Percentiles rank a stretch among this genome's conserved stretches.
These are phyloP conservation scores for Zophobas morio DNA, from an alignment of 1,140 invertebrate genomes.

Conservation along the genomic window DNA sequence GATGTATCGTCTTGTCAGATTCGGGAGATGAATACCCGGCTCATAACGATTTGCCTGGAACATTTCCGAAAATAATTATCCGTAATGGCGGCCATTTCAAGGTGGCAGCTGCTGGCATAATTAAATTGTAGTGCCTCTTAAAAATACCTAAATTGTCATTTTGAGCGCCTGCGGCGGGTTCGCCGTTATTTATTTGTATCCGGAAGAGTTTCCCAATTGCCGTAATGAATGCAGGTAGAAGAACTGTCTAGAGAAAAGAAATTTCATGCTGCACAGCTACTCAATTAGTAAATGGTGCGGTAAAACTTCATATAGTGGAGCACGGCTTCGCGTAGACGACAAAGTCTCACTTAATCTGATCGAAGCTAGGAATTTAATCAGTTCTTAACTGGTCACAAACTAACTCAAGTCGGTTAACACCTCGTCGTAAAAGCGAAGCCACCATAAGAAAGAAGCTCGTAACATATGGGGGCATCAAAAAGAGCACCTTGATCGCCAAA, in stretches of 20 bases:
- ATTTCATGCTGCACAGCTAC: too few species aligned
- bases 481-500: slow-evolving; percentile 11
- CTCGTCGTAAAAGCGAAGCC: background rate
- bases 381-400: background rate
- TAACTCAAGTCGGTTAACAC: background rate
- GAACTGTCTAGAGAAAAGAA: too few species aligned
- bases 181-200: background rate
- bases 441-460: background rate
- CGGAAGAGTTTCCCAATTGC: background rate
- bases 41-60: slow-evolving; percentile 11
- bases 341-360: too few species aligned
- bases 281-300: too few species aligned
- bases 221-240: too few species aligned
- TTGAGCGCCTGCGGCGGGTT: slow-evolving; percentile 3
- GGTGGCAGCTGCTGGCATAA: slow-evolving; percentile 29
- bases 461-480: background rate
- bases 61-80: slow-evolving; percentile 34
- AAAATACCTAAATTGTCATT: slow-evolving; percentile 15
- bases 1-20: slow-evolving; percentile 33
- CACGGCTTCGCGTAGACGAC: too few species aligned
- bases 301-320: too few species aligned
- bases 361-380: background rate
- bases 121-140: slow-evolving; percentile 24
- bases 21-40: background rate
- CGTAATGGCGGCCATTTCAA: slow-evolving; percentile 37